Conservation (phyloP, 2,797 vertebrate species). For the Takifugu ocellatus region DNA sequence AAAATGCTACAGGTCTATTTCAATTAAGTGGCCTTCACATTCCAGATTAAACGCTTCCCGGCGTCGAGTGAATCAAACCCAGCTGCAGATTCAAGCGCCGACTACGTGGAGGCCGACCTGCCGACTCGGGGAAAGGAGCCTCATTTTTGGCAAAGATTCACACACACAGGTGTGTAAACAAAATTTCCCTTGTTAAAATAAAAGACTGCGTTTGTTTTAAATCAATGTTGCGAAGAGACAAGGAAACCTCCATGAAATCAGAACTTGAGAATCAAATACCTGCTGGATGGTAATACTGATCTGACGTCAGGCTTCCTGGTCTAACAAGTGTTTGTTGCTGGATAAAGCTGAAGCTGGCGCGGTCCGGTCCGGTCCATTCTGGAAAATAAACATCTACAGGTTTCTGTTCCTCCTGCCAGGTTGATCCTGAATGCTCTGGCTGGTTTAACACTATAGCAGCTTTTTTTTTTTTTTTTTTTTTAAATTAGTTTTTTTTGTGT, state of each 20-base stretch:
- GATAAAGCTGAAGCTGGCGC: constrained; percentile 73
- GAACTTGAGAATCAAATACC: constrained; percentile 67
- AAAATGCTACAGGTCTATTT: background rate
- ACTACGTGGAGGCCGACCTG: too few species aligned
- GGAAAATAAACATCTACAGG: constrained; percentile 46
- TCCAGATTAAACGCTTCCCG: constrained; percentile 6
- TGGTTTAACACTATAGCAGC: constrained; percentile 83
- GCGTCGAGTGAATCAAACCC: background rate
- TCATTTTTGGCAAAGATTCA: constrained; percentile 81
- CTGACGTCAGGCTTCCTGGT: constrained; percentile 68
- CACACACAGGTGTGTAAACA: constrained; percentile 88
- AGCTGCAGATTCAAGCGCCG: too few species aligned
- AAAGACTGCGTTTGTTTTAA: constrained; percentile 71
- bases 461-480: constrained; percentile 67
- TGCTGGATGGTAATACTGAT: constrained; percentile 75
- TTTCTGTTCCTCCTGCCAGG: constrained; percentile 73
- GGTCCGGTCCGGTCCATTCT: constrained; percentile 62
- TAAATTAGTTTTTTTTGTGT: constrained; percentile 25
- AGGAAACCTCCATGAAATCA: constrained; percentile 61
- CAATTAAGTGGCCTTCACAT: constrained; percentile 7
- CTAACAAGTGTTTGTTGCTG: constrained; percentile 52
- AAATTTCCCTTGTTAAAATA: constrained; percentile 83
- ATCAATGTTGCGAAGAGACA: constrained; percentile 34
- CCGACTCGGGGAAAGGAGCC: constrained; percentile 34
- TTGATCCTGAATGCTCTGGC: constrained; percentile 81